A percentile compares a stretch with the other conserved stretches of the same genome.
Conservation (phyloP, 2,888 invertebrate species). For the Schizotus pectinicornis region DNA sequence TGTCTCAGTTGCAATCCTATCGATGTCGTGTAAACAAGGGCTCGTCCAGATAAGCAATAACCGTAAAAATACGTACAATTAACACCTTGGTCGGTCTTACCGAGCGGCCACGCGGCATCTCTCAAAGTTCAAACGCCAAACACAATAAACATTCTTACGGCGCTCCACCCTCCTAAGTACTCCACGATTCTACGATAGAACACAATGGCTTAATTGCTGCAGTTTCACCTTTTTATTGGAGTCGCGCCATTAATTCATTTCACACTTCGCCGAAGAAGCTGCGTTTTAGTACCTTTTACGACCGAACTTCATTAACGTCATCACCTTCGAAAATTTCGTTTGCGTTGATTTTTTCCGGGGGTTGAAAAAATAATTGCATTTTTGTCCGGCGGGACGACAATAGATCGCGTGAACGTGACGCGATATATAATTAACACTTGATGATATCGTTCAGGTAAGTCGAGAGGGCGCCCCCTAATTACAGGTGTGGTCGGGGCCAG, state of each 20-base stretch:
- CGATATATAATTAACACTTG: constrained; percentile 46
- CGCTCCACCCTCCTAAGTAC: constrained; percentile 18
- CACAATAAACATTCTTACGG: constrained; percentile 39
- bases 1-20: constrained; percentile 32
- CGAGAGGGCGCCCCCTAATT: constrained; percentile 51
- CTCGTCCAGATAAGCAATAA: constrained; percentile 32
- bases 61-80: constrained; percentile 44
- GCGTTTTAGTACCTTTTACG: constrained; percentile 10
- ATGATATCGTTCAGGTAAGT: constrained; percentile 48
- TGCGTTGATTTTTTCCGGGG: neutral
- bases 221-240: constrained; percentile 23
- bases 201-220: constrained; percentile 19
- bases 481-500: constrained; percentile 47
- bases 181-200: constrained; percentile 15
- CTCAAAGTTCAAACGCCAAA: constrained; percentile 27
- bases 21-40: constrained; percentile 39
- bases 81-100: constrained; percentile 42
- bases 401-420: constrained; percentile 43
- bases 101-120: constrained; percentile 9
- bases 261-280: constrained; percentile 2
- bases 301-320: neutral
- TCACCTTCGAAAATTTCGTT: neutral
- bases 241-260: neutral
- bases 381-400: constrained; percentile 23
- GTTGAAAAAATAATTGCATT: neutral